These are phyloP conservation scores for Rhagonycha fulva DNA, from an alignment of 2,888 invertebrate species.

Conservation along the genomic window DNA sequence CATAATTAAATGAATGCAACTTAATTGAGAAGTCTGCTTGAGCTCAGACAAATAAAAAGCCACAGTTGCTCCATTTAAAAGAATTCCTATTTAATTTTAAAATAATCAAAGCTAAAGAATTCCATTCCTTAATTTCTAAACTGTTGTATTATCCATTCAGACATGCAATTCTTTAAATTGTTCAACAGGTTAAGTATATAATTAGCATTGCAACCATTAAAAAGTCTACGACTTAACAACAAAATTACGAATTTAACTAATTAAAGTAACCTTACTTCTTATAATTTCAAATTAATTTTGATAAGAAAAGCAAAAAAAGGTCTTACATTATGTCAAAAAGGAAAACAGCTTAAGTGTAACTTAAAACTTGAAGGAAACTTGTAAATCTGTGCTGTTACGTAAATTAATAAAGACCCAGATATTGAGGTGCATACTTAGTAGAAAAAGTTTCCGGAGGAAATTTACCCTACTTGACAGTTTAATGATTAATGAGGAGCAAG, in stretches of 20 bases:
- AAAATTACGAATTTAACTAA: too few relatives aligned
- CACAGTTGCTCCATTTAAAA: not conserved
- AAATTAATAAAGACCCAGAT: not conserved
- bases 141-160: not conserved
- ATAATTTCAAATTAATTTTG: not conserved
- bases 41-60: not conserved
- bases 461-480: not conserved
- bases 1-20: not conserved
- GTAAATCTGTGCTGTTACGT: not conserved
- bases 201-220: too few relatives aligned
- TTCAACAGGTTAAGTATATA: not conserved
- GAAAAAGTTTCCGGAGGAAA: not conserved
- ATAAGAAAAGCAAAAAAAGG: not conserved
- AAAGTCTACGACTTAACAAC: not conserved
- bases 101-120: not conserved
- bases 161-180: too few relatives aligned
- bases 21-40: not conserved
- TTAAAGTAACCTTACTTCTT: too few relatives aligned
- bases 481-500: not conserved
- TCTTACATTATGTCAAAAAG: not conserved
- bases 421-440: not conserved
- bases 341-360: not conserved
- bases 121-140: not conserved
- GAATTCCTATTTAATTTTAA: not conserved
- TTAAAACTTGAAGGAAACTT: not conserved